These are phyloP conservation scores for Elysia chlorotica DNA, from an alignment of 1,140 invertebrate species.

Conservation along the genomic window DNA sequence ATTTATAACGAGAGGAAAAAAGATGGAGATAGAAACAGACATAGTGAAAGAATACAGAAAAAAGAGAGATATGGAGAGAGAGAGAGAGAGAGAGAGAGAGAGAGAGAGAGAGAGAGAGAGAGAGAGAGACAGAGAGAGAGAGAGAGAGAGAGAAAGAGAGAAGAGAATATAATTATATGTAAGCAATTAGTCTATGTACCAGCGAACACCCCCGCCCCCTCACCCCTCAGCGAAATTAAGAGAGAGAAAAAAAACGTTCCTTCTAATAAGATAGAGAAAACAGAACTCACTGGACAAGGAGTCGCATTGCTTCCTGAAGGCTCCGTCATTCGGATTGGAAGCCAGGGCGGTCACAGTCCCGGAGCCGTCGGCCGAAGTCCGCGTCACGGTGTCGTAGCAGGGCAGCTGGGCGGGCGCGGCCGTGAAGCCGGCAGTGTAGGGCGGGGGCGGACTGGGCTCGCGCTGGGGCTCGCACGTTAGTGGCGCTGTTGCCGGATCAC, in stretches of 20 bases:
- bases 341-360: conserved; percentile 67
- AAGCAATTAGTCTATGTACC: no score
- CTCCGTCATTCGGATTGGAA: conserved; percentile 43
- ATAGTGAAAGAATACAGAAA: not conserved
- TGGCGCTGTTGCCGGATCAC: no score
- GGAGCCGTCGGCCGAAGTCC: conserved; percentile 64
- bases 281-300: no score
- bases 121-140: not conserved
- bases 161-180: no score
- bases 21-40: not conserved
- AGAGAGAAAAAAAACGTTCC: no score
- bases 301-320: conserved; percentile 20
- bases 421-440: conserved; percentile 33
- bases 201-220: no score
- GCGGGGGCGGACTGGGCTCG: conserved; percentile 37
- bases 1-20: not conserved
- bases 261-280: no score
- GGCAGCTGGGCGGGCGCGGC: conserved; percentile 33
- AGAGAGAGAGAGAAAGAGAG: no score
- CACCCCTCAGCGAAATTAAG: no score
- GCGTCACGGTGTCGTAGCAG: conserved; percentile 45
- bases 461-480: conserved; percentile 30
- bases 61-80: not conserved
- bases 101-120: not conserved
- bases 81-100: not conserved